Conservation (phyloP, 2,797 vertebrate genomes). For the Anguilla pacifica region DNA sequence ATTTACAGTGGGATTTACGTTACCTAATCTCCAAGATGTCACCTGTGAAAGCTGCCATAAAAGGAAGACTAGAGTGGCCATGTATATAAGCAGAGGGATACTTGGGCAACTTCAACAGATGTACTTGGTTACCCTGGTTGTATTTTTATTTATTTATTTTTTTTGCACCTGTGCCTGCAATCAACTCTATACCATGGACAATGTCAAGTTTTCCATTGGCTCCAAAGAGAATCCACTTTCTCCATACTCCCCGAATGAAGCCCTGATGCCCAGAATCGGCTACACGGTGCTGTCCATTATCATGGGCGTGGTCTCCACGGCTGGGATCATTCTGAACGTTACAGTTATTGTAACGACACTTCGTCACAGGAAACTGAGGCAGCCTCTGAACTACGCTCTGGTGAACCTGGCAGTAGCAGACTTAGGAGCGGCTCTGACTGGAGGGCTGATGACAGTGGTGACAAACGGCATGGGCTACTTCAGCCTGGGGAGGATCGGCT, state of each 20-base stretch:
- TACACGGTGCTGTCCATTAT: constrained; percentile 66
- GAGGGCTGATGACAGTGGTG: constrained; percentile 68
- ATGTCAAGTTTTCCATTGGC: constrained; percentile 8
- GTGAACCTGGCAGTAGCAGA: constrained; percentile 74
- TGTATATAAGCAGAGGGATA: neutral
- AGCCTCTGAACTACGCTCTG: constrained; percentile 72
- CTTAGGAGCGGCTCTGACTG: constrained; percentile 68
- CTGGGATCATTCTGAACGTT: constrained; percentile 66
- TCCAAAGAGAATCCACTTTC: constrained; percentile 52
- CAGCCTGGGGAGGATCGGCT: constrained; percentile 69
- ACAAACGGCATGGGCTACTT: constrained; percentile 70
- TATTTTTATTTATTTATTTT: neutral
- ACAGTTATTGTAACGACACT: constrained; percentile 71
- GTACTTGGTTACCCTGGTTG: neutral
- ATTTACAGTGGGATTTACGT: constrained; percentile 61
- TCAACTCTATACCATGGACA: constrained; percentile 5
- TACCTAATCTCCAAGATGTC: constrained; percentile 54
- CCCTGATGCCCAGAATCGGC: constrained; percentile 60
- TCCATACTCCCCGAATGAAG: constrained; percentile 38
- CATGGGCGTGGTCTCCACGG: constrained; percentile 66
- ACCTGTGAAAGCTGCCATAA: constrained; percentile 28
- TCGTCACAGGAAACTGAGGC: constrained; percentile 69
- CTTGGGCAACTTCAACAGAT: neutral
- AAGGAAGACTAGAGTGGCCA: neutral
- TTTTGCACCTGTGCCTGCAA: neutral